These are phyloP conservation scores for Salvelinus sp. DNA, from an alignment of 2,113 vertebrate species.

Conservation along the genomic window DNA sequence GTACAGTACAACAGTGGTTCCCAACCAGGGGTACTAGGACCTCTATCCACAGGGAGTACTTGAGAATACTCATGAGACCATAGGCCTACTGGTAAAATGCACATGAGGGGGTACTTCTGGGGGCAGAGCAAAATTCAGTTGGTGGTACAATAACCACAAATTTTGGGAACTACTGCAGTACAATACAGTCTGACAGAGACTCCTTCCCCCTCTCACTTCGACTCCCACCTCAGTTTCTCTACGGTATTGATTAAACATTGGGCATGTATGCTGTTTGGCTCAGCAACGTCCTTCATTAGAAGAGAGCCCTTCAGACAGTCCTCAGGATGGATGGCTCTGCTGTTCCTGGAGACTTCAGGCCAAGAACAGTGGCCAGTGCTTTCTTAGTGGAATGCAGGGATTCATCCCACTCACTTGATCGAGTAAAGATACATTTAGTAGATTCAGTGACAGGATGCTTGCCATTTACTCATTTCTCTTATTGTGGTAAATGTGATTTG, in stretches of 20 bases:
- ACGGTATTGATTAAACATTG: slow-evolving; percentile 43
- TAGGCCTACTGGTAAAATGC: too few species aligned
- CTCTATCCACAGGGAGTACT: too few species aligned
- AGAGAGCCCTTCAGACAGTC: slow-evolving; percentile 10
- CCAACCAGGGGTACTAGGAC: neutral
- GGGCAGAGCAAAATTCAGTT: too few species aligned
- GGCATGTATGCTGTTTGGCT: slow-evolving; percentile 33
- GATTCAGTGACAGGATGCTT: too few species aligned
- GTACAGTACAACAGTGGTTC: neutral
- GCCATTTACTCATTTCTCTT: too few species aligned
- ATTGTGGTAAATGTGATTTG: neutral
- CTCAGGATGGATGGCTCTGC: slow-evolving; percentile 6
- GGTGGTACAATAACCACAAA: too few species aligned
- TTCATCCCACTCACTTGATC: too few species aligned
- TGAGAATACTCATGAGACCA: too few species aligned
- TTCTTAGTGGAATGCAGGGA: too few species aligned
- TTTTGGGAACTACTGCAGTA: neutral
- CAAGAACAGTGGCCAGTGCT: too few species aligned
- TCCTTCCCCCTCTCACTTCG: slow-evolving; percentile 22
- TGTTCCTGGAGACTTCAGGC: slow-evolving; percentile 6
- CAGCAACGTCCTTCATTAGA: slow-evolving; percentile 40
- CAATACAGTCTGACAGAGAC: neutral
- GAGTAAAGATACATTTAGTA: too few species aligned
- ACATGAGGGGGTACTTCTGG: too few species aligned
- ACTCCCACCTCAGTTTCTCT: slow-evolving; percentile 31